Percentiles rank a stretch among this genome's conserved stretches.
These are phyloP conservation scores for Rhopalosiphum padi DNA, from an alignment of 1,140 invertebrate species.

Conservation along the genomic window DNA sequence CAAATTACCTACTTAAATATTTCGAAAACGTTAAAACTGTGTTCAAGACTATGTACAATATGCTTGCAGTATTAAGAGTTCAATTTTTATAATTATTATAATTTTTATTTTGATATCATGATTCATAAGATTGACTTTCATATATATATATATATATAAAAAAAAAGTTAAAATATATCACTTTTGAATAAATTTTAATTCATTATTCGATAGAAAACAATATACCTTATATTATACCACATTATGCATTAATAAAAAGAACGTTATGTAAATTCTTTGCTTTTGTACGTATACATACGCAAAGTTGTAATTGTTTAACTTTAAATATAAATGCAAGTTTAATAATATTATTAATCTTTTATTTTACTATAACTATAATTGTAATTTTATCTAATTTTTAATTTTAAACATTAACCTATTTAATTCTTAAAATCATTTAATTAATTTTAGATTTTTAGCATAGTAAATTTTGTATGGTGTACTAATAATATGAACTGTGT, in stretches of 20 bases:
- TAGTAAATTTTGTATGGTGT: background rate
- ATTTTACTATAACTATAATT: too few species aligned
- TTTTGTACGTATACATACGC: background rate
- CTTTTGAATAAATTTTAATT: background rate
- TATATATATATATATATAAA: too few species aligned
- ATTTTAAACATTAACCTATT: background rate
- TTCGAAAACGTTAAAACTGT: background rate
- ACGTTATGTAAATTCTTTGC: background rate
- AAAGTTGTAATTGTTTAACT: background rate
- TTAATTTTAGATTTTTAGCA: background rate
- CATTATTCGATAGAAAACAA: background rate
- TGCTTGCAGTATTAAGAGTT: background rate
- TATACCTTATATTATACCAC: background rate
- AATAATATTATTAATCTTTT: too few species aligned
- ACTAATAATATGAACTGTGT: background rate
- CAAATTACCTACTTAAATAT: background rate
- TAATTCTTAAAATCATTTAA: background rate
- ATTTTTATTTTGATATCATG: background rate
- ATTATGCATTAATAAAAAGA: background rate
- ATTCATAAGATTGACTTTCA: background rate
- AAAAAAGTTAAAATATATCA: background rate
- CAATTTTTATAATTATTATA: background rate
- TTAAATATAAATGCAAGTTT: background rate
- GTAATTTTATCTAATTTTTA: background rate
- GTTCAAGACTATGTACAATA: background rate